Evolutionary conservation across 2,888 invertebrate genomes (phyloP).

Genomic region (Periphyllus acericola): DNA sequence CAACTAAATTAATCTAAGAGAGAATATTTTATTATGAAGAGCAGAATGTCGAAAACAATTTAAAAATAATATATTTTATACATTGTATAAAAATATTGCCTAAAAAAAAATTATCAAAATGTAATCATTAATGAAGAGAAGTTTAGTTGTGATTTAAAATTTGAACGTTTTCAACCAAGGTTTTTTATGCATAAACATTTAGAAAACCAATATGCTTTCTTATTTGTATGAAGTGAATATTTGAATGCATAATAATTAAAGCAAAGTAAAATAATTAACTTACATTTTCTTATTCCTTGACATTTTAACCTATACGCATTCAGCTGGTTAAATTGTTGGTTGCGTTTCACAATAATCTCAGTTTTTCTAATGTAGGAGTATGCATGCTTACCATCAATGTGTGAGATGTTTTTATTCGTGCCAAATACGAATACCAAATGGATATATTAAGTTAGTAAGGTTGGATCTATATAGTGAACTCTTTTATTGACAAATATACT

Average conservation of each 20-base stretch:
- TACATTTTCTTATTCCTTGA: background rate
- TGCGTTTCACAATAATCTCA: background rate
- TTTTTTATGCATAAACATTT: background rate
- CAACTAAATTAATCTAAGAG: too few relatives aligned
- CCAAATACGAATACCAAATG: too few relatives aligned
- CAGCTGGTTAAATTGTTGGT: background rate
- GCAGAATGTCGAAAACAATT: conserved; percentile 3
- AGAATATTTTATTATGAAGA: background rate
- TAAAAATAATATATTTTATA: too few relatives aligned
- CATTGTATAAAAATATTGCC: background rate
- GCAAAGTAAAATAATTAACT: background rate
- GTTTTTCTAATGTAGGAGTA: background rate
- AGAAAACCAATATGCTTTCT: background rate
- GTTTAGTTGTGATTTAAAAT: background rate
- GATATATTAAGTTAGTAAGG: too few relatives aligned
- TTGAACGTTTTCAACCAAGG: too few relatives aligned
- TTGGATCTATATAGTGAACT: too few relatives aligned
- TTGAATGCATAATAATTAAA: background rate
- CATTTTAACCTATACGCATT: background rate
- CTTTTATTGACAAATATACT: background rate
- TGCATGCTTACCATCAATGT: background rate
- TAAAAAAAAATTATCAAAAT: background rate
- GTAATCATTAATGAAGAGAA: background rate
- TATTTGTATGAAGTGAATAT: background rate
- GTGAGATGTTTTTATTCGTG: background rate